Evolutionary conservation across 2,888 invertebrate species (phyloP).

Genomic region (Stomorhina lunata): DNA sequence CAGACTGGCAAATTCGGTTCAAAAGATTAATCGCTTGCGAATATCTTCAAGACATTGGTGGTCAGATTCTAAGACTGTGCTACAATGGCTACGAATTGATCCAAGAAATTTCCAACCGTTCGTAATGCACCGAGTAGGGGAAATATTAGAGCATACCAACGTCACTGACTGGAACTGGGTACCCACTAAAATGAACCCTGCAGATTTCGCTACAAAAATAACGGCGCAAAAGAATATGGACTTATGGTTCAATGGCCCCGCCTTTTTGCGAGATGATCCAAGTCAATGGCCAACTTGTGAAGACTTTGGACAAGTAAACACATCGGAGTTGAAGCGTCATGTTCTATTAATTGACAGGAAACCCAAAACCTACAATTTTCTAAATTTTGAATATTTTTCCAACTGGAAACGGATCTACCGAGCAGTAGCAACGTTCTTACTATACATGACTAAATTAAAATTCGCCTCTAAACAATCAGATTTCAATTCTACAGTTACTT

Average conservation of each 20-base stretch:
- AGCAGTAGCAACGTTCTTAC: constrained; percentile 46
- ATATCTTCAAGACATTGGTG: constrained; percentile 31
- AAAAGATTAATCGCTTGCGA: not conserved
- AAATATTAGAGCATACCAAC: constrained; percentile 58
- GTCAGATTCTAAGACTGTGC: constrained; percentile 51
- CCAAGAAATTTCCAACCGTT: constrained; percentile 35
- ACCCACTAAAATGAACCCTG: constrained; percentile 56
- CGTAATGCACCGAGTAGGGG: constrained; percentile 51
- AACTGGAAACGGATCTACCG: constrained; percentile 54
- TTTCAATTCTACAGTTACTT: not conserved
- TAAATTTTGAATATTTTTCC: constrained; percentile 55
- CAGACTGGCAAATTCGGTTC: constrained; percentile 29
- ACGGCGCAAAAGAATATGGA: not conserved
- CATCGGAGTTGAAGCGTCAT: constrained; percentile 2
- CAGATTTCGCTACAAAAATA: constrained; percentile 58
- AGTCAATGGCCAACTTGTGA: constrained; percentile 44
- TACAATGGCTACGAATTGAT: constrained; percentile 4
- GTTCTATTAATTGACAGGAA: not conserved
- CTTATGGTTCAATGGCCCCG: constrained; percentile 46
- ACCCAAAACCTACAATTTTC: not conserved
- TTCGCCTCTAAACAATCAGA: not conserved
- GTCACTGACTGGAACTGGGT: constrained; percentile 56
- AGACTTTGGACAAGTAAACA: not conserved
- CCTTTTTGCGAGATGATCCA: not conserved
- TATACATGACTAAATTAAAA: constrained; percentile 39